Percentiles rank a stretch among this genome's conserved stretches.
These are phyloP conservation scores for Drosophila nigromelanica DNA, from an alignment of 1,140 invertebrate species.

Conservation along the genomic window DNA sequence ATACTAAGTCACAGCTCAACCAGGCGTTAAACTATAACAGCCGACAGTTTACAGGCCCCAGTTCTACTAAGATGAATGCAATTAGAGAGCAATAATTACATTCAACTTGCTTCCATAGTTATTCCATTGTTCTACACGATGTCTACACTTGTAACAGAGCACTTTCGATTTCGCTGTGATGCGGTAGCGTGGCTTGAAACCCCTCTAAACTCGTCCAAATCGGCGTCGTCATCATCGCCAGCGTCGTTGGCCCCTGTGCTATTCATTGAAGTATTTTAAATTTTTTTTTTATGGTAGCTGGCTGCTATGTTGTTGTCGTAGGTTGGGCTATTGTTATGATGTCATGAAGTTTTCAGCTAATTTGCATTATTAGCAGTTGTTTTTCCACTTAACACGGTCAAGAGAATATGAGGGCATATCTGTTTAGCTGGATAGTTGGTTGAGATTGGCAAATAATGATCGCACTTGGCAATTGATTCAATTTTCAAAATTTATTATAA, in stretches of 20 bases:
- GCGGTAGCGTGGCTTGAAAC: constrained; percentile 28
- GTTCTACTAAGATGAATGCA: constrained; percentile 43
- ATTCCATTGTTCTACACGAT: constrained; percentile 56
- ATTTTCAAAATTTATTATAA: not conserved
- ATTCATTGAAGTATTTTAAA: constrained; percentile 38
- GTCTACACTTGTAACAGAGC: constrained; percentile 40
- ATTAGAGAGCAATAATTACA: constrained; percentile 58
- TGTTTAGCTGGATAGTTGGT: constrained; percentile 4
- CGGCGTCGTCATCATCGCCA: constrained; percentile 31
- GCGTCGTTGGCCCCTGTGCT: constrained; percentile 12
- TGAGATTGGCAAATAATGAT: not conserved
- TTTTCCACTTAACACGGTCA: constrained; percentile 17
- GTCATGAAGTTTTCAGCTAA: constrained; percentile 69
- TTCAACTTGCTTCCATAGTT: constrained; percentile 17
- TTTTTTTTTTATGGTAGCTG: constrained; percentile 26
- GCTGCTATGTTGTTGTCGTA: constrained; percentile 23
- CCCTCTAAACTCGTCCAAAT: constrained; percentile 25
- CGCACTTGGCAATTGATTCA: not conserved
- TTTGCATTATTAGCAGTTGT: constrained; percentile 68
- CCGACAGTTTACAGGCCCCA: constrained; percentile 53
- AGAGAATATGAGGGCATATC: not conserved
- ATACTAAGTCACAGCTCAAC: constrained; percentile 32
- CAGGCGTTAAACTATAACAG: constrained; percentile 71
- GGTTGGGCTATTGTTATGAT: constrained; percentile 68
- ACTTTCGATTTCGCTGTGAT: constrained; percentile 64